A percentile compares a stretch with the other conserved stretches of the same genome.
These are phyloP conservation scores for Terrapene triunguis DNA, from an alignment of 2,113 vertebrate genomes.

Conservation along the genomic window DNA sequence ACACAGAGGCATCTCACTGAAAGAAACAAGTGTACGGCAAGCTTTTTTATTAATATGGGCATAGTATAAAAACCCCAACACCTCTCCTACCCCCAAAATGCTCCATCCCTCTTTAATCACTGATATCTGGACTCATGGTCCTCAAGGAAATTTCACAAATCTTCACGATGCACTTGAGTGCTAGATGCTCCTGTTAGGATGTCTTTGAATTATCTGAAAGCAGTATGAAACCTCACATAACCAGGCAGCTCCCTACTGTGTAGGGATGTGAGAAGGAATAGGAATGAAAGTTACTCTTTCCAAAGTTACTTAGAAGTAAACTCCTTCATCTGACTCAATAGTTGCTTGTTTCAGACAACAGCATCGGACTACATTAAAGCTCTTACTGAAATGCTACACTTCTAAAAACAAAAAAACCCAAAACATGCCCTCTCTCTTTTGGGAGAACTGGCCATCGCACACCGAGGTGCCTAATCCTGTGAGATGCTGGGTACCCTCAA, in stretches of 20 bases:
- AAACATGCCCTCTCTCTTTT: not conserved
- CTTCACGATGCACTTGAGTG: not conserved
- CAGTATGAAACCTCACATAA: accelerated
- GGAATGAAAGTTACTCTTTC: not conserved
- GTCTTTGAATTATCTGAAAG: not conserved
- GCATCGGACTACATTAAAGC: not conserved
- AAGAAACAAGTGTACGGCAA: not conserved
- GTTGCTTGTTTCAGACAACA: not conserved
- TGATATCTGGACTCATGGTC: not conserved
- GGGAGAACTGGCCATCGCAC: not conserved
- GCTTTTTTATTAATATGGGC: not conserved
- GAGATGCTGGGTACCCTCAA: not conserved
- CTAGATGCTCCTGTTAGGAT: not conserved
- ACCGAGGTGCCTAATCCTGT: accelerated
- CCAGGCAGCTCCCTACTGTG: not conserved
- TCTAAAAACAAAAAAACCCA: not conserved
- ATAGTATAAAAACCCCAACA: not conserved
- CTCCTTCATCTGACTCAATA: not conserved
- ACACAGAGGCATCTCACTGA: not conserved
- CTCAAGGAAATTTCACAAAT: not conserved
- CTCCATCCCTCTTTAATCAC: not conserved
- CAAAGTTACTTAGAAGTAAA: not conserved
- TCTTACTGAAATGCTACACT: not conserved
- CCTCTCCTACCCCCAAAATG: accelerated
- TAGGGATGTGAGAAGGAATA: not conserved